Evolutionary conservation across 2,888 invertebrate species (phyloP).

Genomic region (Caenorhabditis wallacei): DNA sequence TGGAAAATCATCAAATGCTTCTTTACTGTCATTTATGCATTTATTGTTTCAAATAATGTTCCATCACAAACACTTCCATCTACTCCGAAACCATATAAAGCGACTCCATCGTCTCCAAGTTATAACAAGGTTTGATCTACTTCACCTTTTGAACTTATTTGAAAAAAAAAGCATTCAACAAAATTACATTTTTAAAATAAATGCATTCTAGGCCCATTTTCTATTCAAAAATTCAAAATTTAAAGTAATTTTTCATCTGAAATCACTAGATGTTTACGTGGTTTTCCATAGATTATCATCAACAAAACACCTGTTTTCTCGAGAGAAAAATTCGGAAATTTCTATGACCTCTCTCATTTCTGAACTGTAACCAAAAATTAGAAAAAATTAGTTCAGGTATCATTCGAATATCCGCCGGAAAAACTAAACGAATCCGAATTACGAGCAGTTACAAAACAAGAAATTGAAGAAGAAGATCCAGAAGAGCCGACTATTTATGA

Average conservation of each 20-base stretch:
- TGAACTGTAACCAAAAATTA: background rate
- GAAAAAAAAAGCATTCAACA: too few relatives aligned
- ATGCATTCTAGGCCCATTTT: background rate
- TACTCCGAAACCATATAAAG: conserved; percentile 65
- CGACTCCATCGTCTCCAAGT: conserved; percentile 50
- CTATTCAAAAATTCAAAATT: background rate
- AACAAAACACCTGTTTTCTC: background rate
- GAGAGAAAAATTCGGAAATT: background rate
- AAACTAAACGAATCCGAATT: conserved; percentile 46
- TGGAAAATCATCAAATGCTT: conserved; percentile 52
- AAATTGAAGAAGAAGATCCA: conserved; percentile 52
- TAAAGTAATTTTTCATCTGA: too few relatives aligned
- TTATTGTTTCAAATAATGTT: conserved; percentile 57
- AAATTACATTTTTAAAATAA: background rate
- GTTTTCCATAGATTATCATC: too few relatives aligned
- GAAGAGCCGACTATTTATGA: conserved; percentile 63
- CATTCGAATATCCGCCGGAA: conserved; percentile 51
- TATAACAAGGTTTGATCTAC: conserved; percentile 64
- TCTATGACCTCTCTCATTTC: background rate
- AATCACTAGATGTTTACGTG: too few relatives aligned
- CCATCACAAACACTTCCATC: conserved; percentile 69
- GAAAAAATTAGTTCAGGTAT: conserved; percentile 33
- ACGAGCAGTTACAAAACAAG: conserved; percentile 42
- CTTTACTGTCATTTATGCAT: conserved; percentile 47
- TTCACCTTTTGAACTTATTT: background rate